Base-by-base conservation (phyloP, 30 jellyfish, hydroid and myxozoan genomes). In the Cassiopea xamachana region DNA sequence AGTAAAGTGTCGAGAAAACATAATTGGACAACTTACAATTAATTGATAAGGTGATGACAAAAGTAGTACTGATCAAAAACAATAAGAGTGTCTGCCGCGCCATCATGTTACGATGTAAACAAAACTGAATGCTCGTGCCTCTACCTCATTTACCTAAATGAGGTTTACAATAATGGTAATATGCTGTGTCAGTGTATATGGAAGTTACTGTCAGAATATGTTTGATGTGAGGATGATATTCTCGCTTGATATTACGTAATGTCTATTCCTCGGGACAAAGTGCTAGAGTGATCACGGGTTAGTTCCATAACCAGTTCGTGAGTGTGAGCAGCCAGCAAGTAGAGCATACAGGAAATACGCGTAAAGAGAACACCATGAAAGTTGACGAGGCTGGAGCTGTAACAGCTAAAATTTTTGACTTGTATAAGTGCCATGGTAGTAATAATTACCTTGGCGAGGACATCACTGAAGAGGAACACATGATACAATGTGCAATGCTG, bases 401-500 rank as follows among this genome's bases (percentile, higher is more conserved):
- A 43, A 84, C 89, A 44, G 68, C 51, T 18, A 50, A 69, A 62
- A 76, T 90, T 12, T 90, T 83, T 46, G 91, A 83, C 27, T 44
- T 90, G 77, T 90, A 82, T 69, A 69, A 69, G 2, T 61, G 44
- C 46, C 97, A 83, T 69, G 97, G 97, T 27, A 61, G 78, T 6
- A 76, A 83, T 50, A 78, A 90, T 82, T 90, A 90, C 80, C 84
- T 90, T 1, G 97, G 97, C 12, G 97, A 90, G 75, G 89, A 77
- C 60, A 89, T 90, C 43, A 72, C 93, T 1, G 82, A 90, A 78
- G 80, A 77, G 64, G 92, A 90, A 7, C 97, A 90, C 81, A 90
- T 90, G 97, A 90, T 77, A 46, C 97, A 90, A 71, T 90, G 97
- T 69, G 97, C 97, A 9, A 90, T 90, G 97, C 87, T 90, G 60